Percentiles rank a stretch among this genome's conserved stretches.
Conservation (phyloP, 2,797 vertebrate species). For the Brachymystax lenok region DNA sequence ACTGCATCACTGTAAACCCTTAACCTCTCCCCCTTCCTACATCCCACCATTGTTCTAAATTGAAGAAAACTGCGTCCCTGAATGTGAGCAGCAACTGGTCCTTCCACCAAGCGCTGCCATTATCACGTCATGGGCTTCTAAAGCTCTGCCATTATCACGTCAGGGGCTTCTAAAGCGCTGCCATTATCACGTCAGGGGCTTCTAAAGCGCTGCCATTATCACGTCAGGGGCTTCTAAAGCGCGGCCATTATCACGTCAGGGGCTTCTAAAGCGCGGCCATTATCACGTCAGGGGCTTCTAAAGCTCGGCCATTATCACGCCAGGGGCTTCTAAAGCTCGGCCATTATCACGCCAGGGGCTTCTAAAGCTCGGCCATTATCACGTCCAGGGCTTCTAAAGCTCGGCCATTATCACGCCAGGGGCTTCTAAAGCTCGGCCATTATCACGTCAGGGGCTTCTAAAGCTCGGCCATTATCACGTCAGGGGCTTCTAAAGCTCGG, state of each 20-base stretch:
- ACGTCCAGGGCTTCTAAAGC: too few relatives aligned
- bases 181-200: conserved; percentile 12
- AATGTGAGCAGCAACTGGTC: conserved; percentile 4
- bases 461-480: too few relatives aligned
- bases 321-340: conserved; percentile 26
- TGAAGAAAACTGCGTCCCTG: conserved; percentile 2
- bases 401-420: too few relatives aligned
- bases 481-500: too few relatives aligned
- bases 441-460: too few relatives aligned
- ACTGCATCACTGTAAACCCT: background rate
- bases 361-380: too few relatives aligned
- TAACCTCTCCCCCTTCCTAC: too few relatives aligned
- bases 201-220: conserved; percentile 41
- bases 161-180: too few relatives aligned
- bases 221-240: too few relatives aligned
- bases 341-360: conserved; percentile 27
- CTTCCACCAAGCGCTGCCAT: background rate
- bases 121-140: conserved; percentile 27
- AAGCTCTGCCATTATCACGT: conserved; percentile 34
- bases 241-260: conserved; percentile 5
- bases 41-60: background rate
- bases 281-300: conserved; percentile 11
- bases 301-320: background rate
- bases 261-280: conserved; percentile 36
- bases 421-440: too few relatives aligned